A percentile compares a stretch with the other conserved stretches of the same genome.
Conservation (phyloP, 1,140 invertebrate genomes). For the Eulimnadia texana region DNA sequence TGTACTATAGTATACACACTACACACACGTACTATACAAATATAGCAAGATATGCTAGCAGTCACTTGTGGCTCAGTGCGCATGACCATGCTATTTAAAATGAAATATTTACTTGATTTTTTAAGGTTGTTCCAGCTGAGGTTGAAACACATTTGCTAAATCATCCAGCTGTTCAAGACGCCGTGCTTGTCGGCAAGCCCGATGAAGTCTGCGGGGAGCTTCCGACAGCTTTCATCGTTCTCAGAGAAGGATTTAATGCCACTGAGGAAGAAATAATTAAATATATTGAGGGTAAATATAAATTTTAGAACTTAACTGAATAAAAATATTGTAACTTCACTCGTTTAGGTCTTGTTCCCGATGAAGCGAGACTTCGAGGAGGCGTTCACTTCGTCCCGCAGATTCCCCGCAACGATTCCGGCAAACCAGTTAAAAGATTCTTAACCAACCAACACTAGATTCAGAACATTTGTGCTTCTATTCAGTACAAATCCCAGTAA, state of each 20-base stretch:
- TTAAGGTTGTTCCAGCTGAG: constrained; percentile 23
- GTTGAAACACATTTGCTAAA: constrained; percentile 26
- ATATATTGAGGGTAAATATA: constrained; percentile 12
- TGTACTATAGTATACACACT: no score
- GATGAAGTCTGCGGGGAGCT: constrained; percentile 32
- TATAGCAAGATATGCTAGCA: no score
- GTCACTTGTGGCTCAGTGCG: no score
- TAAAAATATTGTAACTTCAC: no score
- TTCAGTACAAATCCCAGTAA: no score
- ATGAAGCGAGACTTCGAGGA: not conserved
- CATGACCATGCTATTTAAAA: no score
- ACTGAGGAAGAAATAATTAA: constrained; percentile 16
- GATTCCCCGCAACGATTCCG: not conserved
- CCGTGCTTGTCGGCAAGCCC: constrained; percentile 33
- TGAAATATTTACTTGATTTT: not conserved
- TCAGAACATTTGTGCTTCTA: no score
- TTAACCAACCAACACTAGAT: not conserved
- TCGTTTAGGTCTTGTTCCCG: no score
- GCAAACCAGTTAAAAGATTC: not conserved
- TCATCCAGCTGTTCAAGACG: constrained; percentile 29
- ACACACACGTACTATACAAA: no score
- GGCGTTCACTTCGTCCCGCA: not conserved
- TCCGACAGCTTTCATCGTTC: constrained; percentile 21
- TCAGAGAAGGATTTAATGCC: constrained; percentile 4
- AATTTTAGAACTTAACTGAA: no score